Conservation (phyloP, 2,797 vertebrate genomes). For the Acipenser oxyrinchus region DNA sequence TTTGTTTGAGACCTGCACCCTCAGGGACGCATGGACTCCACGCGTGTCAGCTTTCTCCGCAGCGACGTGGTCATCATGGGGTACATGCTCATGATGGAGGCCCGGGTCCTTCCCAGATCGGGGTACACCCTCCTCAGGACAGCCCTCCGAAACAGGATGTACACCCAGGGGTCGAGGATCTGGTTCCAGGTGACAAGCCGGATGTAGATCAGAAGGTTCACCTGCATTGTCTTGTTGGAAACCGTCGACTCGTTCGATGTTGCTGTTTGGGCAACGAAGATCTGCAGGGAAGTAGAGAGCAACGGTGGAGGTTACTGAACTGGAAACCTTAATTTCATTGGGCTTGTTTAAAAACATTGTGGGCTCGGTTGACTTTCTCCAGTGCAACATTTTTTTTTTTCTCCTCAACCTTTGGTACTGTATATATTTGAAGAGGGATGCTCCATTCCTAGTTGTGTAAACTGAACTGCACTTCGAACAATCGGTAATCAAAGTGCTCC, state of each 20-base stretch:
- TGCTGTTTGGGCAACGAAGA: constrained; percentile 73
- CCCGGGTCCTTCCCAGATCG: constrained; percentile 47
- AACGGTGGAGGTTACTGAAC: too few species aligned
- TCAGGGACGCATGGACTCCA: background rate
- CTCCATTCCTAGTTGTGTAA: too few species aligned
- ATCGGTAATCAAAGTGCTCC: too few species aligned
- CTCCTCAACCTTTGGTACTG: too few species aligned
- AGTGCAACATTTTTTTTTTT: too few species aligned
- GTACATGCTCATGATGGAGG: constrained; percentile 58
- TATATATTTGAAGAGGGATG: too few species aligned
- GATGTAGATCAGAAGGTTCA: constrained; percentile 64
- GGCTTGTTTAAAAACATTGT: too few species aligned
- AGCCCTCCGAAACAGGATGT: constrained; percentile 81
- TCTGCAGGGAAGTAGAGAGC: constrained; percentile 42
- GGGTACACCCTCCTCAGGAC: constrained; percentile 72
- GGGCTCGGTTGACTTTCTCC: too few species aligned
- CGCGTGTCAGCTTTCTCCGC: constrained; percentile 45
- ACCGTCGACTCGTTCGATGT: constrained; percentile 31
- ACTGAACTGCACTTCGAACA: too few species aligned
- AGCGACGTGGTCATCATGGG: constrained; percentile 51
- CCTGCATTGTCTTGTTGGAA: background rate
- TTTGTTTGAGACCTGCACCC: background rate
- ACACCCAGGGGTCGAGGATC: constrained; percentile 91
- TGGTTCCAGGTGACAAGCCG: constrained; percentile 86
- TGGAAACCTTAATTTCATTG: too few species aligned